These are phyloP conservation scores for Dryococelus australis DNA, from an alignment of 2,888 invertebrate genomes.

Conservation along the genomic window DNA sequence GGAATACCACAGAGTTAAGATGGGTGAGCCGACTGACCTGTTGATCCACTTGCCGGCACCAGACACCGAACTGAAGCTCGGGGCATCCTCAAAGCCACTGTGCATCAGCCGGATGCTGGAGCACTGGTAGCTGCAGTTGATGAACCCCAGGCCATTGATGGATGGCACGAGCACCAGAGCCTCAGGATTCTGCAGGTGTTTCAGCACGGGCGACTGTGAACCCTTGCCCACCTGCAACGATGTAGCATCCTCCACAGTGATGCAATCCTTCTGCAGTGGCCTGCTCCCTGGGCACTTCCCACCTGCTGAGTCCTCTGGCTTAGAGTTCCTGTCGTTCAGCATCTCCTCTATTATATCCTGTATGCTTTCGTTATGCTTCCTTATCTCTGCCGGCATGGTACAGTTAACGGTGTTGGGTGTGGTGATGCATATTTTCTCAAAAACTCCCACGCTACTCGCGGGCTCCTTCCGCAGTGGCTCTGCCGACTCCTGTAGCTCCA, in stretches of 20 bases:
- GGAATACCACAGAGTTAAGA: too few relatives aligned
- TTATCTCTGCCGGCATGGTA: too few relatives aligned
- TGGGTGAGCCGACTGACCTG: neutral
- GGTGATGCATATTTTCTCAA: neutral
- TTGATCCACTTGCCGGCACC: neutral
- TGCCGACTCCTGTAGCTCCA: neutral
- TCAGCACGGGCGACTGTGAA: too few relatives aligned
- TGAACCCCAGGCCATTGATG: neutral
- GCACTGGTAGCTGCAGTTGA: neutral
- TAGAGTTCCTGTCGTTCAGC: neutral
- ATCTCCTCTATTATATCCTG: neutral
- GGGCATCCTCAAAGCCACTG: neutral
- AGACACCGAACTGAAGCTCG: neutral
- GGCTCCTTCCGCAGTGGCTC: neutral
- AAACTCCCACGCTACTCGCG: neutral
- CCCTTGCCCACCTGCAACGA: too few relatives aligned
- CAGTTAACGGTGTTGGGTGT: neutral
- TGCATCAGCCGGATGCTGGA: neutral
- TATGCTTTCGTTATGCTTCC: neutral
- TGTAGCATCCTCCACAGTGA: too few relatives aligned
- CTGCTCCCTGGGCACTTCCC: neutral
- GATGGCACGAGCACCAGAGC: neutral
- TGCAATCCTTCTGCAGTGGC: too few relatives aligned
- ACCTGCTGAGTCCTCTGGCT: neutral
- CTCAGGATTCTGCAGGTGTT: neutral